Evolutionary conservation across 2,113 vertebrate species (phyloP).

Genomic region (Trogon melanurus): DNA sequence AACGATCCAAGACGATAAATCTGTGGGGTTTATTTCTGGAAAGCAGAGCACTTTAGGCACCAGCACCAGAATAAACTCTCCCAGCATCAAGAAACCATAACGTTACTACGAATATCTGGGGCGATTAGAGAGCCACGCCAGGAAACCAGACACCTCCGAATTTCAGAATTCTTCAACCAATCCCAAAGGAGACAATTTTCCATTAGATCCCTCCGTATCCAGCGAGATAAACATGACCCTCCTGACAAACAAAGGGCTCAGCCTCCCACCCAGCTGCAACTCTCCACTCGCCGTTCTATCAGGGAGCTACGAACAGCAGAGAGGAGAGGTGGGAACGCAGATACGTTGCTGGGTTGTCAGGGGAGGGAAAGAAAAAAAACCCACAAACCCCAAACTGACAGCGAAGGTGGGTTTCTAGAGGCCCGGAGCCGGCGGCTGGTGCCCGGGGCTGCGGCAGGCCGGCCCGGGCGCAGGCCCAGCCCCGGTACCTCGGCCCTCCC

Average conservation of each 20-base stretch:
- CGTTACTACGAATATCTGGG: background rate
- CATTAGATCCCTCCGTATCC: constrained; percentile 21
- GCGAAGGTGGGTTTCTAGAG: background rate
- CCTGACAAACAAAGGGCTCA: constrained; percentile 33
- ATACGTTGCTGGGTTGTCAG: background rate
- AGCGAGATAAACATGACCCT: constrained; percentile 29
- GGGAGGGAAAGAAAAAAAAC: no score
- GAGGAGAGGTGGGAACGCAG: background rate
- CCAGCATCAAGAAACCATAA: background rate
- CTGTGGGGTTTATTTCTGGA: background rate
- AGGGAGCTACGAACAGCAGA: background rate
- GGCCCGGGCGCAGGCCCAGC: background rate
- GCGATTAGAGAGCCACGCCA: background rate
- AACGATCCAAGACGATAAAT: background rate
- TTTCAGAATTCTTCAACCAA: constrained; percentile 39
- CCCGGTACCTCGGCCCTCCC: background rate
- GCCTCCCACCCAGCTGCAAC: background rate
- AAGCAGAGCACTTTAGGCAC: background rate
- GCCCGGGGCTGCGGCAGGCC: background rate
- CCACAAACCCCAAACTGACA: no score
- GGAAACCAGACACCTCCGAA: constrained; percentile 31
- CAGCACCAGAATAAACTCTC: constrained; percentile 30
- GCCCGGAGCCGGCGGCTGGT: background rate
- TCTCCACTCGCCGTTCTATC: background rate
- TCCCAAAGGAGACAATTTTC: constrained; percentile 52